Percentiles rank a stretch among this genome's conserved stretches.
These are phyloP conservation scores for Leptinotarsa lineolata DNA, from an alignment of 1,140 invertebrate species.

Conservation along the genomic window DNA sequence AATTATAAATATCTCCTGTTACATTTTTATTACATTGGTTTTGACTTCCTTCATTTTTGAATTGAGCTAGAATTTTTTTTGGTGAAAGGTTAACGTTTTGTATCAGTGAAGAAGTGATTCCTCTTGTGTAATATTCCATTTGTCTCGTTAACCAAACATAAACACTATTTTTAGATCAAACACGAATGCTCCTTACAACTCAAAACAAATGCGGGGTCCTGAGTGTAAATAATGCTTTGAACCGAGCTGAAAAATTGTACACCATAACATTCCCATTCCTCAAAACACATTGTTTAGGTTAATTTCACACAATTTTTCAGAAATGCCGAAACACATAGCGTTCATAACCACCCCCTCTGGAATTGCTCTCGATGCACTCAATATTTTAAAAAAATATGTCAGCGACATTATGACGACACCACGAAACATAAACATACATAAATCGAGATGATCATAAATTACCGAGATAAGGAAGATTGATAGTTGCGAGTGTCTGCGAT, in stretches of 20 bases:
- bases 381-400: slow-evolving; percentile 6
- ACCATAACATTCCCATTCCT: background rate
- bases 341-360: background rate
- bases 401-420: background rate
- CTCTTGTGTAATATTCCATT: too few relatives aligned
- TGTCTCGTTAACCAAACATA: too few relatives aligned
- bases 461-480: slow-evolving; percentile 7
- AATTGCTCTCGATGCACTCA: background rate
- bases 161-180: too few relatives aligned
- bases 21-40: too few relatives aligned
- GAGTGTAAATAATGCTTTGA: slow-evolving; percentile 1
- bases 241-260: background rate
- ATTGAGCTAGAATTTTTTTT: too few relatives aligned
- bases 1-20: too few relatives aligned
- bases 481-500: slow-evolving; percentile 3
- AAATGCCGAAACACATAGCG: background rate
- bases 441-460: background rate
- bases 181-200: background rate
- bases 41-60: too few relatives aligned
- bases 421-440: background rate
- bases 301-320: background rate
- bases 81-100: too few relatives aligned
- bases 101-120: too few relatives aligned
- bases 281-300: background rate
- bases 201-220: background rate